phyloP scores from a whole-genome alignment of 2,888 invertebrate genomes.

The Calameuta pallipes region DNA sequence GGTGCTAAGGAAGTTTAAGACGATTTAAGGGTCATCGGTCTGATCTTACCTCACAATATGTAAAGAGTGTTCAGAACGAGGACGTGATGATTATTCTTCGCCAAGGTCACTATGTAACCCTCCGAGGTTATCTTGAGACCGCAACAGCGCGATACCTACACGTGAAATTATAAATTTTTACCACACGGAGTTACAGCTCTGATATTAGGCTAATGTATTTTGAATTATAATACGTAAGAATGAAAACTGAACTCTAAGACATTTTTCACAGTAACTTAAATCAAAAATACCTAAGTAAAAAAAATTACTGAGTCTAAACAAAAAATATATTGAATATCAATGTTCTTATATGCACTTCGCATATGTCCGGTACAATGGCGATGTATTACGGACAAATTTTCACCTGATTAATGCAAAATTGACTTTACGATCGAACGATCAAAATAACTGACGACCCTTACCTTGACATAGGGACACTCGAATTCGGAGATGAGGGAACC shows the following conservation, averaged over 20 bases:
- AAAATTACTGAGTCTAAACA: too few species aligned
- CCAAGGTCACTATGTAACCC: constrained; percentile 95
- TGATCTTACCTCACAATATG: constrained; percentile 81
- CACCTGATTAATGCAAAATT: neutral
- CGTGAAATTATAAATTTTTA: constrained; percentile 23
- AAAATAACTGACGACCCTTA: constrained; percentile 61
- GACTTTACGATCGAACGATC: neutral
- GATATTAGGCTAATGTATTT: too few species aligned
- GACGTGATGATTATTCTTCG: constrained; percentile 99
- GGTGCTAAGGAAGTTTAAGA: constrained; percentile 45
- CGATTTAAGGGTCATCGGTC: constrained; percentile 39
- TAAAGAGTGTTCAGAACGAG: constrained; percentile 94
- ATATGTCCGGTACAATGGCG: neutral
- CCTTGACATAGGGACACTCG: constrained; percentile 98
- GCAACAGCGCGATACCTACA: constrained; percentile 96
- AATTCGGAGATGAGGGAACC: constrained; percentile 91
- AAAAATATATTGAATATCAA: too few species aligned
- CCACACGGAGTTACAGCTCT: neutral
- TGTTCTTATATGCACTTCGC: neutral
- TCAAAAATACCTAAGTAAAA: neutral
- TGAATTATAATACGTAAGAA: too few species aligned
- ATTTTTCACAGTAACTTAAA: neutral
- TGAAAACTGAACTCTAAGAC: too few species aligned
- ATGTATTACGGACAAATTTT: neutral
- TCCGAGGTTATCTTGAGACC: constrained; percentile 97